These are phyloP conservation scores for Pristionchus mayeri DNA, from an alignment of 2,888 invertebrate genomes.

Conservation along the genomic window DNA sequence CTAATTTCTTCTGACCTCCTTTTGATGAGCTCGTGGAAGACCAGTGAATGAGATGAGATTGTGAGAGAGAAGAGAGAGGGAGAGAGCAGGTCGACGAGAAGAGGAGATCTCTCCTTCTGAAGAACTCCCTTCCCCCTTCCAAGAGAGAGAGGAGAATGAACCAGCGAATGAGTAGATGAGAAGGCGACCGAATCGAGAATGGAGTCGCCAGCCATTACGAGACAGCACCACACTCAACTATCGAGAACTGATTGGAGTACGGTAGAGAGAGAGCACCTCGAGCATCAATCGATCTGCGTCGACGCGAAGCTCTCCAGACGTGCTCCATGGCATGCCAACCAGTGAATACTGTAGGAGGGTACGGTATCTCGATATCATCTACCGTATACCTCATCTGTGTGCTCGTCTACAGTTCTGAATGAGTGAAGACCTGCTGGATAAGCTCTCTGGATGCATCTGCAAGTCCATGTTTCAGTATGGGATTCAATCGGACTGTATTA, in stretches of 20 bases:
- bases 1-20: not conserved
- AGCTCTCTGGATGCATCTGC: constrained; percentile 12
- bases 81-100: not conserved
- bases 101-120: constrained; percentile 9
- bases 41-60: constrained; percentile 31
- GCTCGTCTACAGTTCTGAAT: not conserved
- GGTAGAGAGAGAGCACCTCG: constrained; percentile 8
- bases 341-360: constrained; percentile 15
- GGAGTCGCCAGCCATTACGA: constrained; percentile 21
- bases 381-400: constrained; percentile 35
- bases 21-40: constrained; percentile 16
- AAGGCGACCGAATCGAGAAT: constrained; percentile 1
- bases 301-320: not conserved
- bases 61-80: constrained; percentile 1
- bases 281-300: constrained; percentile 29
- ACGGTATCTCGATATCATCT: not conserved
- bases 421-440: constrained; percentile 21
- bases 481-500: not conserved
- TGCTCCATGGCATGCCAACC: constrained; percentile 15
- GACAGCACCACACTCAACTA: not conserved
- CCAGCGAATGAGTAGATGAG: constrained; percentile 15
- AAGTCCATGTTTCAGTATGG: not conserved
- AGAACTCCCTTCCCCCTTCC: not conserved
- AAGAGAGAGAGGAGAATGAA: not conserved
- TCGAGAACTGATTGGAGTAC: not conserved